Evolutionary conservation across 2,888 invertebrate species (phyloP).

Genomic region (Notodonta ziczac): DNA sequence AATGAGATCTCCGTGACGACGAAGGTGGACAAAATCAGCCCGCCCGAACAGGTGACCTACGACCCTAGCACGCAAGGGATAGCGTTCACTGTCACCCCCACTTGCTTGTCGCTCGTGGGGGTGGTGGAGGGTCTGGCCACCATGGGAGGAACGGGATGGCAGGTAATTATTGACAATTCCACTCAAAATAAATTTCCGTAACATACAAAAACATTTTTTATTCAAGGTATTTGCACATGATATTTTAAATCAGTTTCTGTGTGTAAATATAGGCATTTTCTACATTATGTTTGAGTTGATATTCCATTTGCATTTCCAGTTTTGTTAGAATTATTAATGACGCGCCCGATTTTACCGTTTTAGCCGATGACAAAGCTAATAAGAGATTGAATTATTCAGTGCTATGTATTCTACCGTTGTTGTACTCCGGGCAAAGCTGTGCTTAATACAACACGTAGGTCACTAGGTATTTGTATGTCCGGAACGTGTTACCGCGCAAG

Average conservation of each 20-base stretch:
- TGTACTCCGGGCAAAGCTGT: background rate
- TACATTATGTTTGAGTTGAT: slow-evolving; percentile 1
- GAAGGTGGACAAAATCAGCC: slow-evolving; percentile 92
- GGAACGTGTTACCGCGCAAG: background rate
- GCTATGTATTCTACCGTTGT: background rate
- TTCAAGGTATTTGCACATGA: background rate
- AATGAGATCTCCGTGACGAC: slow-evolving; percentile 93
- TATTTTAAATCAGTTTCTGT: background rate
- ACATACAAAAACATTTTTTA: background rate
- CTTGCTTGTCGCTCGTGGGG: slow-evolving; percentile 91
- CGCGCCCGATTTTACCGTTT: background rate
- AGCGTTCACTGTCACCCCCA: slow-evolving; percentile 91
- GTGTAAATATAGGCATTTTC: background rate
- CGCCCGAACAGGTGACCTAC: slow-evolving; percentile 92
- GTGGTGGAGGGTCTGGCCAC: slow-evolving; percentile 88
- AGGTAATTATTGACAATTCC: slow-evolving; percentile 51
- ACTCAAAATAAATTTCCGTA: background rate
- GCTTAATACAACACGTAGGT: background rate
- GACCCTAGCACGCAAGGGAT: slow-evolving; percentile 91
- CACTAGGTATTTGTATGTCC: background rate
- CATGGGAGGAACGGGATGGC: slow-evolving; percentile 63
- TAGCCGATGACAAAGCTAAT: slow-evolving; percentile 6
- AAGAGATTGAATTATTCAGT: slow-evolving; percentile 5
- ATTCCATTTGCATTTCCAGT: slow-evolving; percentile 7
- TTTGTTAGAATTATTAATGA: slow-evolving; percentile 1